phyloP scores from a whole-genome alignment of 2,797 vertebrate species.

The Lacerta viridis region DNA sequence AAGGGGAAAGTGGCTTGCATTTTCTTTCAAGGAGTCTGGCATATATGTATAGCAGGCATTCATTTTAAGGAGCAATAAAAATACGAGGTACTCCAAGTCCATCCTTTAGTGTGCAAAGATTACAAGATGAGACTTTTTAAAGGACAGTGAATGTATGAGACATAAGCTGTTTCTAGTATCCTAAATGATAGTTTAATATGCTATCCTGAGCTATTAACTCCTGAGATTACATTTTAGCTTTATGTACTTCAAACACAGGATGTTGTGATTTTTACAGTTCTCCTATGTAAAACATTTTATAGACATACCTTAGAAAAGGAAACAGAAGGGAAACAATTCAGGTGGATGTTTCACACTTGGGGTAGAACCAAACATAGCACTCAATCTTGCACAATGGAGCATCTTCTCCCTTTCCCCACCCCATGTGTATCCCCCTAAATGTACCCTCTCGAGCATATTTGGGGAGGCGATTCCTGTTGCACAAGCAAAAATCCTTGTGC shows the following conservation, averaged over 20 bases:
- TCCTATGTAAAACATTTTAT: slow-evolving; percentile 25
- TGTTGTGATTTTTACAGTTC: slow-evolving; percentile 3
- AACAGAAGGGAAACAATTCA: background rate
- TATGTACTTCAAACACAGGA: slow-evolving; percentile 17
- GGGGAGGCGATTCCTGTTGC: no score
- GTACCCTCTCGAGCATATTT: no score
- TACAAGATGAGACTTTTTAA: background rate
- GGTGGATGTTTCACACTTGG: no score
- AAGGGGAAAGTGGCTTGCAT: background rate
- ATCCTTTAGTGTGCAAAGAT: slow-evolving; percentile 5
- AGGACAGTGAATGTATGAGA: background rate
- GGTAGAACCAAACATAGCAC: no score
- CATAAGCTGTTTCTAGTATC: slow-evolving; percentile 7
- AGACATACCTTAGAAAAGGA: background rate
- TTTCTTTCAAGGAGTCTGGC: slow-evolving; percentile 17
- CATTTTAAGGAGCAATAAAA: slow-evolving; percentile 24
- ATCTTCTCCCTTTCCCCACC: no score
- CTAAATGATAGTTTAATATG: slow-evolving; percentile 17
- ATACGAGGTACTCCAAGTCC: slow-evolving; percentile 17
- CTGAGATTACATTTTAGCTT: slow-evolving; percentile 2
- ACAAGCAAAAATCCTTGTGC: no score
- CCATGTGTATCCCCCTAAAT: no score
- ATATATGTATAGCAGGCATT: slow-evolving; percentile 6
- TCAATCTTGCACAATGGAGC: no score
- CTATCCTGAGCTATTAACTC: slow-evolving; percentile 30